Evolutionary conservation across 2,797 vertebrate genomes (phyloP), one percentile per base, ranked within the genome.

Genomic region (Poecile montanus): DNA sequence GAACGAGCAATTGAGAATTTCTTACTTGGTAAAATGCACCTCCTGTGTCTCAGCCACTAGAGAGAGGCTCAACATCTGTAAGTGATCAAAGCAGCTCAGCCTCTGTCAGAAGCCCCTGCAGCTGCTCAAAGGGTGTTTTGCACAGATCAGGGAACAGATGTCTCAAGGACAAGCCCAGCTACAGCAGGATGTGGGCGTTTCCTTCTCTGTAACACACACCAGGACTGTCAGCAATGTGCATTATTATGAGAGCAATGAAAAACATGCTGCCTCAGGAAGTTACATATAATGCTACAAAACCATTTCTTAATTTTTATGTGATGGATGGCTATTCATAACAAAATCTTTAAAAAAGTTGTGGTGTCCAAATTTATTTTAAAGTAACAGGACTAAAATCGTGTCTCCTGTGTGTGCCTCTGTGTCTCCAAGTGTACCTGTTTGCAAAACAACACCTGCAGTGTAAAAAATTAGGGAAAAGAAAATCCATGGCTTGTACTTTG

Each of bases 101-200:
- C 22, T 51, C 38, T 60, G 54, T 86, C 83, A 92, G 75, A 81
- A 65, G 71, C 47, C 18, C 27, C 75, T 66, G 87, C 93, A 84
- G 74, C 27, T 77, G 89, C 53, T 66, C n/a, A 53, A 53, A 57
- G 21, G 29, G 58, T 54, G 29, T 60, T 93, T 40, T 88, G 76
- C 76, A 62, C 4, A 91, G 81, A 91, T 56, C 74, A 88, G 62
- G 3, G 38, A 92, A 76, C 79, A 88, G 83, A 84, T 91, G 91
- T 60, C 92, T 74, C 22, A 38, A 45, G 75, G 91, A 89, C 47
- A 89, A 93, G 88, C 63, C 21, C 2, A 73, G 63, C 76, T 63
- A 74, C 76, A 84, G 36, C 85, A 88, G 76, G 89, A 94, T 89
- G 80, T 90, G 80, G 80, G 91, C 26, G 86, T 90, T 81, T 73